Evolutionary conservation across 2,113 vertebrate species (phyloP).

Genomic region (Pagrus major): DNA sequence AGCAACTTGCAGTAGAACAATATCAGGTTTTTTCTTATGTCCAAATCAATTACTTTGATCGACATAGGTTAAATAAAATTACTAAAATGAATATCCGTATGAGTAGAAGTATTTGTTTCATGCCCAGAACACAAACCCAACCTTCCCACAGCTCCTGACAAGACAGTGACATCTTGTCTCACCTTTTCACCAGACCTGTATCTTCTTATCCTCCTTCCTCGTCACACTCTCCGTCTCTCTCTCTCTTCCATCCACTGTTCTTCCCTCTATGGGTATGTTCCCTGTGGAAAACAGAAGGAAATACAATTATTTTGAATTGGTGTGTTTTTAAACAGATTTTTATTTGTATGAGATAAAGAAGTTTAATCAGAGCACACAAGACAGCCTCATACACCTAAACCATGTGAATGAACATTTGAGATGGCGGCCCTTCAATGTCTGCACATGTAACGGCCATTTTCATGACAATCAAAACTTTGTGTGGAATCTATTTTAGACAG

Average conservation of each 20-base stretch:
- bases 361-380: background rate
- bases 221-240: conserved; percentile 90
- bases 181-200: conserved; percentile 94
- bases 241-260: conserved; percentile 97
- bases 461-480: background rate
- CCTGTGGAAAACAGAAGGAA: conserved; percentile 75
- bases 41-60: no score
- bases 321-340: background rate
- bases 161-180: conserved; percentile 24
- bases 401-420: background rate
- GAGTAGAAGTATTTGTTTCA: no score
- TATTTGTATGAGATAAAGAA: background rate
- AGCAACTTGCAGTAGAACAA: no score
- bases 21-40: no score
- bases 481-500: background rate
- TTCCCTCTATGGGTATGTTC: conserved; percentile 90
- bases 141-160: no score
- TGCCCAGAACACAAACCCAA: background rate
- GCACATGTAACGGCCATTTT: background rate
- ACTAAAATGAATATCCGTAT: background rate
- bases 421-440: background rate
- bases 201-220: conserved; percentile 92
- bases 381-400: background rate
- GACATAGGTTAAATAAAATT: no score
- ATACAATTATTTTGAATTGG: background rate